Conservation (phyloP, 2,113 vertebrate species). For the Amia ocellicauda region DNA sequence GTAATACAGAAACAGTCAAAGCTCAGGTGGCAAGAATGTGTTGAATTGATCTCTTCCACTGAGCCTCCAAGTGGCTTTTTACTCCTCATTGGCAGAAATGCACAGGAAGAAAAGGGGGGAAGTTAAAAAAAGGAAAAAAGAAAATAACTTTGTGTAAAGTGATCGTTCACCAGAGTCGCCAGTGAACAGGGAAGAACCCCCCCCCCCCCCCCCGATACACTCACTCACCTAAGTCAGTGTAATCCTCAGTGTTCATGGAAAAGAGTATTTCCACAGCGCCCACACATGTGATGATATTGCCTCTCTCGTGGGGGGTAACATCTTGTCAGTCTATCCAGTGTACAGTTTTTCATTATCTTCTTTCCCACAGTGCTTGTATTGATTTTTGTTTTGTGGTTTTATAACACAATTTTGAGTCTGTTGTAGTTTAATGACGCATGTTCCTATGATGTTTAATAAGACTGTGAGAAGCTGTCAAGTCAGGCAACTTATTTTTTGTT, state of each 20-base stretch:
- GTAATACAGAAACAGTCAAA: constrained; percentile 75
- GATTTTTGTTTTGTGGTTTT: constrained; percentile 77
- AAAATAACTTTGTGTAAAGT: constrained; percentile 45
- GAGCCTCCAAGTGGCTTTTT: constrained; percentile 60
- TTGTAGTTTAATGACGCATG: constrained; percentile 75
- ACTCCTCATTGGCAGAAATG: constrained; percentile 51
- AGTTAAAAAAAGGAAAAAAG: not conserved
- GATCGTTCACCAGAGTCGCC: constrained; percentile 29
- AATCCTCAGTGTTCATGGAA: constrained; percentile 65
- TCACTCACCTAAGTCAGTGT: too few species aligned
- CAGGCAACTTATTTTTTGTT: too few species aligned
- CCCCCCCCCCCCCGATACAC: too few species aligned
- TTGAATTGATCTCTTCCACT: constrained; percentile 74
- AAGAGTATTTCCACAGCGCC: constrained; percentile 43
- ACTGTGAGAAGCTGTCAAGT: too few species aligned
- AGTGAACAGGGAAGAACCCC: not conserved
- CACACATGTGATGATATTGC: constrained; percentile 58
- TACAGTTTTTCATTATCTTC: constrained; percentile 64
- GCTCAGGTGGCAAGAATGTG: constrained; percentile 79
- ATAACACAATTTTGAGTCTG: constrained; percentile 75
- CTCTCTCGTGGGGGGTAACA: constrained; percentile 60
- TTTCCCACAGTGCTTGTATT: constrained; percentile 64
- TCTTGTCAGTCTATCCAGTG: constrained; percentile 57
- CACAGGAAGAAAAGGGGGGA: constrained; percentile 43
- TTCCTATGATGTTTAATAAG: constrained; percentile 73